A percentile compares a stretch with the other conserved stretches of the same genome.
Conservation (phyloP, 2,888 invertebrate species). For the Sarcophaga rosellei region DNA sequence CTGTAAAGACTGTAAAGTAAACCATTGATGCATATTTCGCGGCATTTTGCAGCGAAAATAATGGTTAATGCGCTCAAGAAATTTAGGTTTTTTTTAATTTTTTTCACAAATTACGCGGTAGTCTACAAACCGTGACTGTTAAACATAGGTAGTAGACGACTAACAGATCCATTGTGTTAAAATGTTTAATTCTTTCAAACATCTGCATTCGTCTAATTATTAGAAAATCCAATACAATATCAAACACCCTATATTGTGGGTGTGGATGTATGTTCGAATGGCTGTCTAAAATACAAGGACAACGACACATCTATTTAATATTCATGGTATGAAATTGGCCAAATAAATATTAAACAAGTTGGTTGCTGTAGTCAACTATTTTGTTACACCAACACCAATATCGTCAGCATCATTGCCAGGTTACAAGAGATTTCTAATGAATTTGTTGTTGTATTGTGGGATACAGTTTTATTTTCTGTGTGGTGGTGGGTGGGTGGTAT, state of each 20-base stretch:
- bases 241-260: background rate
- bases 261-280: background rate
- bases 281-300: background rate
- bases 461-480: slow-evolving; percentile 20
- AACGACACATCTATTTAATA: slow-evolving; percentile 39
- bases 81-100: no score
- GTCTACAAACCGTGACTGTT: no score
- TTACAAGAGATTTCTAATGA: slow-evolving; percentile 77
- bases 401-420: slow-evolving; percentile 6
- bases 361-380: background rate
- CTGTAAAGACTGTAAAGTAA: no score
- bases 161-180: background rate
- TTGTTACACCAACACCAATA: background rate
- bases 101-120: no score
- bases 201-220: background rate
- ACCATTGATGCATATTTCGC: no score
- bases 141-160: no score
- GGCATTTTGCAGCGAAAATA: no score
- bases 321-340: slow-evolving; percentile 60
- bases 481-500: background rate
- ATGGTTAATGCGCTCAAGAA: no score
- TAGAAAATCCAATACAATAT: slow-evolving; percentile 1
- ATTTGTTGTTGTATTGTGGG: slow-evolving; percentile 59
- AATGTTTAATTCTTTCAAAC: background rate
- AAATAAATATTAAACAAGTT: slow-evolving; percentile 48